Base-by-base conservation (phyloP, 2,113 vertebrate genomes). In the Solenodon paradoxus region DNA sequence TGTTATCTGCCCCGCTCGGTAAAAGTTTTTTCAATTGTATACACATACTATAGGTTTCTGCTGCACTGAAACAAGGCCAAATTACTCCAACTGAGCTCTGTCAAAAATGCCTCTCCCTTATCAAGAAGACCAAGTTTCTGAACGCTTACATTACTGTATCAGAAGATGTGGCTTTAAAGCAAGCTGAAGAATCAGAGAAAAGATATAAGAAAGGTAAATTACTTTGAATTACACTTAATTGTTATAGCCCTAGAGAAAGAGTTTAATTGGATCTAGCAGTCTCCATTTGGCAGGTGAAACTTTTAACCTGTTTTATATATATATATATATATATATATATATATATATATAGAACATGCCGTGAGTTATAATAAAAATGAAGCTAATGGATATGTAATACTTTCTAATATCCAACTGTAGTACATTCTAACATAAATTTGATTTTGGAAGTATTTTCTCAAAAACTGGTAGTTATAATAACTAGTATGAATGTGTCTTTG, bases 91-190 rank as follows among this genome's bases (percentile, higher is more conserved):
- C 98, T 0, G 99, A 99, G 94, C 99, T 99, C 16, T 99, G 99
- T 96, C 99, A 97, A 92, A 98, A 98, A 77, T 99, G 99, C 89
- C 98, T 99, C 66, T 97, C 99, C 35, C 98, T 98, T 84, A 98
- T 99, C 96, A 99, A 97, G 97, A 98, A 98, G 94, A 99, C 99
- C 4, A 98, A 88, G 61, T 98, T 99, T 79, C 98, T 99, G 1
- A 99, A 99, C 5, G 99, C 99, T 1, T 99, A 99, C 90, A 98
- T 99, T 75, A 99, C 98, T 0, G 97, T 99, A 15, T 98, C 98
- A 0, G 99, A 99, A 95, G 99, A 99, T 40, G 79, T 89, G 0
- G 99, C 99, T 10, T 88, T 99, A 97, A 98, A 98, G 96, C 99
- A 99, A 97, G 99, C 99, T 38, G 97, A 98, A 82, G 99, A 99